Base-by-base conservation (phyloP, 2,113 vertebrate genomes). In the Mormyrus lacerda region DNA sequence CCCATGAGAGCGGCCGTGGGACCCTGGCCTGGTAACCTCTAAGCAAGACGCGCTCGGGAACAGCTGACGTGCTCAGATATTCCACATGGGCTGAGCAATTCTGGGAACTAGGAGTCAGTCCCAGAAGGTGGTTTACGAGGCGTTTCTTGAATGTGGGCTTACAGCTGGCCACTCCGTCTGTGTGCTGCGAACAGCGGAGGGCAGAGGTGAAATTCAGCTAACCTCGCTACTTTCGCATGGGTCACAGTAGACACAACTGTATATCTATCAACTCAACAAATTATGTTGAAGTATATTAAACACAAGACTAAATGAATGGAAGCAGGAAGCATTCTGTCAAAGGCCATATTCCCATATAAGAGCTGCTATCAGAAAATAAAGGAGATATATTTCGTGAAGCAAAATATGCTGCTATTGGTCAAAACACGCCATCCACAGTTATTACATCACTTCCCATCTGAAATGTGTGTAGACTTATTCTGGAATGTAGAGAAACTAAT, bases 91-190 rank as follows among this genome's bases (percentile, higher is more conserved):
- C 95, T 94, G 96, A 98, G 91, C 96, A 93, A 88, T 97, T 97
- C 90, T 97, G 96, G 91, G 92, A 95, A 92, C 94, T 94, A 93
- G 96, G 95, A 76, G 93, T 97, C 95, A 99, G 93, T 90, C 98
- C 98, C 96, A 99, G 96, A 90, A 99, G 96, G 95, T 96, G 97
- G 95, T 98, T 98, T 95, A 99, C 97, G 96, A 99, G 97, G 94
- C 97, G 96, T 93, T 96, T 97, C 97, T 94, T 95, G 95, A 99
- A 96, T 65, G 97, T 97, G 92, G 98, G 96, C 94, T 96, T 98
- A 85, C 95, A 95, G 96, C 95, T 96, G 94, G 94, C 95, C 92
- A 96, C 96, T 96, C 95, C 96, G 95, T 94, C 95, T 87, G 91
- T 90, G 94, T 91, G 94, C 95, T 96, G 95, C 55, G 91, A 92